Conservation (phyloP, 23 tunicate species). For the Trididemnum nubilum region DNA sequence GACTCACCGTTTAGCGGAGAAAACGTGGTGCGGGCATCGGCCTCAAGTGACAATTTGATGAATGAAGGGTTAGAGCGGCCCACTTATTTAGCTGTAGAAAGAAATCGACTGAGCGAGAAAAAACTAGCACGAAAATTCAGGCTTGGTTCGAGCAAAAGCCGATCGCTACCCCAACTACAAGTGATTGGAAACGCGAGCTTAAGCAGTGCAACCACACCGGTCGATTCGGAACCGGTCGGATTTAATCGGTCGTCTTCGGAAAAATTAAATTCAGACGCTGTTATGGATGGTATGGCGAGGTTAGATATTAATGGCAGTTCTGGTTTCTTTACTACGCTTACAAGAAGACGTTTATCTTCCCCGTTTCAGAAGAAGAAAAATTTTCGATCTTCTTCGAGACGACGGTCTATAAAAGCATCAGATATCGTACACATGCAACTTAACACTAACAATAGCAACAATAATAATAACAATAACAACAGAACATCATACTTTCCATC, state of each 20-base stretch:
- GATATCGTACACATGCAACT: constrained; percentile 21
- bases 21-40: background rate
- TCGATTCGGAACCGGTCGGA: background rate
- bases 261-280: background rate
- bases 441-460: background rate
- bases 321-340: constrained; percentile 46
- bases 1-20: background rate
- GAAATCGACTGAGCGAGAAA: background rate
- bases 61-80: background rate
- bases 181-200: background rate
- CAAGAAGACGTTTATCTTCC: constrained; percentile 33
- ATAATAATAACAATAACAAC: too few species aligned
- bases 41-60: background rate
- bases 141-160: background rate
- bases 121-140: background rate
- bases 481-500: too few species aligned
- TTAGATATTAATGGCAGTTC: constrained; percentile 22
- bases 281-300: constrained; percentile 45
- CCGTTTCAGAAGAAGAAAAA: constrained; percentile 15
- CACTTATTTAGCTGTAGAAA: background rate
- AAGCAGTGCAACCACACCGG: background rate
- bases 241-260: background rate
- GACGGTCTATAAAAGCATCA: constrained; percentile 4
- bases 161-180: background rate
- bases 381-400: background rate